A percentile compares a stretch with the other conserved stretches of the same genome.
phyloP scores from a whole-genome alignment of 2,797 vertebrate genomes.

The Oryzias sinensis region DNA sequence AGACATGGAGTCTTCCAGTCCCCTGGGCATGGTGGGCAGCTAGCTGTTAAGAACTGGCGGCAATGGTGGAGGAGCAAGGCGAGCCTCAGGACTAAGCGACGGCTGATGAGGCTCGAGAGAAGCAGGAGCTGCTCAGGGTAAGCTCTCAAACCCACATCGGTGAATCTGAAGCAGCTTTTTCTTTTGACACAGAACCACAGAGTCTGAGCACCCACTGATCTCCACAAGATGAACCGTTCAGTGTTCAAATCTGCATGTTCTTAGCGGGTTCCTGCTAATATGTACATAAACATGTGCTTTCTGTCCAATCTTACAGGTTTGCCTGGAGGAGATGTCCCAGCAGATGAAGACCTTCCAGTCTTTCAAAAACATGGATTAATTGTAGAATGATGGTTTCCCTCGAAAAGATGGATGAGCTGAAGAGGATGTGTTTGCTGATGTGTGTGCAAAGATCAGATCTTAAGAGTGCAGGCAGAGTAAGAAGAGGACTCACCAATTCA shows the following conservation, averaged over 20 bases:
- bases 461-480: too few relatives aligned
- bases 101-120: constrained; percentile 75
- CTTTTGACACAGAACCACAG: background rate
- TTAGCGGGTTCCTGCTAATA: too few relatives aligned
- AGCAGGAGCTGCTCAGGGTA: constrained; percentile 85
- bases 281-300: background rate
- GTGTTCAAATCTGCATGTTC: too few relatives aligned
- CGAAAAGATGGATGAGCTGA: constrained; percentile 90
- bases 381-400: constrained; percentile 82
- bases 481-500: too few relatives aligned
- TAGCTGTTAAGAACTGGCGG: constrained; percentile 83
- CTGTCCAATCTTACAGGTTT: constrained; percentile 64
- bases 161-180: background rate
- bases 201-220: background rate
- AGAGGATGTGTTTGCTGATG: constrained; percentile 73
- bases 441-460: background rate
- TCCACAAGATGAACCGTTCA: too few relatives aligned
- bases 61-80: constrained; percentile 75
- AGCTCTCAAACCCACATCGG: constrained; percentile 5
- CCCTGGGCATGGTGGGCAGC: constrained; percentile 75
- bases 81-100: constrained; percentile 76
- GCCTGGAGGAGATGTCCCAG: constrained; percentile 81
- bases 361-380: constrained; percentile 85
- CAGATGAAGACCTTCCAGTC: constrained; percentile 79
- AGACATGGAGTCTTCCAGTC: constrained; percentile 78